A percentile compares a stretch with the other conserved stretches of the same genome.
Evolutionary conservation across 2,797 vertebrate species (phyloP).

Genomic region (Loriculus beryllinus): DNA sequence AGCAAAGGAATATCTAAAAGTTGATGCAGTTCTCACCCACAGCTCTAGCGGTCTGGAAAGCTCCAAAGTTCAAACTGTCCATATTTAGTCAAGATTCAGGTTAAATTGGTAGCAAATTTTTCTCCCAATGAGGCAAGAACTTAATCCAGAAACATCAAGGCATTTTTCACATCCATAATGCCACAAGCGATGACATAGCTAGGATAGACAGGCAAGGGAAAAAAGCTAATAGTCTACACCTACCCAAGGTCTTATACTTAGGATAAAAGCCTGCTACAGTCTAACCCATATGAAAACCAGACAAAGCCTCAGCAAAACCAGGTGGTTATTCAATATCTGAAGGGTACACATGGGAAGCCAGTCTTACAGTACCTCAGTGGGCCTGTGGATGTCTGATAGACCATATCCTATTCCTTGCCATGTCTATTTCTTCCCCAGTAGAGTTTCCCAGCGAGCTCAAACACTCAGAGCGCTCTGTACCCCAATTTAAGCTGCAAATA

Average conservation of each 20-base stretch:
- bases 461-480: background rate
- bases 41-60: background rate
- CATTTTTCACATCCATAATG: background rate
- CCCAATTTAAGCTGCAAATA: background rate
- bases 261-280: background rate
- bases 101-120: background rate
- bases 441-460: background rate
- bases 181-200: background rate
- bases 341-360: background rate
- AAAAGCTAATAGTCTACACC: background rate
- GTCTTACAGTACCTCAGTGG: accelerated
- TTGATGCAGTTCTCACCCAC: background rate
- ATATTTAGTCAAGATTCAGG: background rate
- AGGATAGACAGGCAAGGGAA: background rate
- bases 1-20: background rate
- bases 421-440: background rate
- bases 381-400: background rate
- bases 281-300: background rate
- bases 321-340: background rate
- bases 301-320: background rate
- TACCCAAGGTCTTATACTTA: background rate
- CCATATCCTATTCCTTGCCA: background rate
- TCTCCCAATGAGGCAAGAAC: background rate
- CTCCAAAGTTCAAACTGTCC: background rate
- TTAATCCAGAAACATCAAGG: background rate